These are phyloP conservation scores for Diachasmimorpha longicaudata DNA, from an alignment of 1,140 invertebrate species.

Conservation along the genomic window DNA sequence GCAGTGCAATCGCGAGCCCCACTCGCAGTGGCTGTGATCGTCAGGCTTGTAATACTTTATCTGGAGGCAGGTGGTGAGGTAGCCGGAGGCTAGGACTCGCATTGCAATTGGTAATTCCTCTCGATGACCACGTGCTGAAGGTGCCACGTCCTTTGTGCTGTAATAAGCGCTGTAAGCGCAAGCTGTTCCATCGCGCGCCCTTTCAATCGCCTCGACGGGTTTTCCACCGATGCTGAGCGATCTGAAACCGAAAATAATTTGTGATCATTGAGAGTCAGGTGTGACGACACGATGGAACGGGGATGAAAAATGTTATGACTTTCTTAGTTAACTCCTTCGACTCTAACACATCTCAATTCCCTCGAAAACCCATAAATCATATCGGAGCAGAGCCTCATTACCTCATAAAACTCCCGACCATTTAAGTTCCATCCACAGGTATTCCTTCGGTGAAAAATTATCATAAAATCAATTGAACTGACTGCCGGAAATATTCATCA, in stretches of 20 bases:
- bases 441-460: too few species aligned
- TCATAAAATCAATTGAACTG: too few species aligned
- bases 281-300: too few species aligned
- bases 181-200: conserved; percentile 57
- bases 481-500: too few species aligned
- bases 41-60: conserved; percentile 65
- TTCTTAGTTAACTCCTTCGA: too few species aligned
- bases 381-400: too few species aligned
- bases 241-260: conserved; percentile 39
- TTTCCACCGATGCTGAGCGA: conserved; percentile 57
- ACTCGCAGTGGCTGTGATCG: conserved; percentile 64
- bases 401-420: too few species aligned
- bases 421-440: too few species aligned
- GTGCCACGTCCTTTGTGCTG: conserved; percentile 51
- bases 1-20: conserved; percentile 65
- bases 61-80: conserved; percentile 63
- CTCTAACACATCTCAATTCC: too few species aligned
- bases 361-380: too few species aligned
- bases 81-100: conserved; percentile 58
- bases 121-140: conserved; percentile 56
- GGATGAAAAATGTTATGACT: too few species aligned
- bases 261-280: not conserved
- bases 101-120: conserved; percentile 59
- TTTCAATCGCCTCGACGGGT: conserved; percentile 53
- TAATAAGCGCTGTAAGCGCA: conserved; percentile 63